These are phyloP conservation scores for Contarinia nasturtii DNA, from an alignment of 1,140 invertebrate species.

Conservation along the genomic window DNA sequence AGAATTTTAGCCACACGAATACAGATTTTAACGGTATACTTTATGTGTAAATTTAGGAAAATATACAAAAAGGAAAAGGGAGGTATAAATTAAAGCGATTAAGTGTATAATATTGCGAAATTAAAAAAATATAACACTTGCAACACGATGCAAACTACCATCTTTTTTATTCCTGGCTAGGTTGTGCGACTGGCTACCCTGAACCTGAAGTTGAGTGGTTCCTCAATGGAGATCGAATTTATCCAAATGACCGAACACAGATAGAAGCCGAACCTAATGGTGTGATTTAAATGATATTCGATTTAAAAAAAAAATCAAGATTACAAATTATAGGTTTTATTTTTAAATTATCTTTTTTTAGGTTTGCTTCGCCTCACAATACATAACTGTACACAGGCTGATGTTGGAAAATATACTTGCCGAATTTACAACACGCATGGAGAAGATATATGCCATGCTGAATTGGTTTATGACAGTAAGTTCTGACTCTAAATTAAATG, in stretches of 20 bases:
- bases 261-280: conserved; percentile 54
- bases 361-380: conserved; percentile 63
- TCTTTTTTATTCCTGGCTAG: no score
- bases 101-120: no score
- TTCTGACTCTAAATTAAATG: not conserved
- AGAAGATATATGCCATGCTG: conserved; percentile 60
- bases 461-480: conserved; percentile 67
- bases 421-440: conserved; percentile 69
- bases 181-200: conserved; percentile 46
- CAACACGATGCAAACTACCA: no score
- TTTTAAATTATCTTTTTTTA: no score
- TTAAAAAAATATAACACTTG: no score
- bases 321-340: no score
- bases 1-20: no score
- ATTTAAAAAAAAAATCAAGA: not conserved
- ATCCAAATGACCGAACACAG: conserved; percentile 56
- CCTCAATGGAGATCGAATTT: conserved; percentile 57
- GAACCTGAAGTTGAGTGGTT: conserved; percentile 75
- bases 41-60: no score
- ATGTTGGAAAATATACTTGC: conserved; percentile 66
- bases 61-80: no score
- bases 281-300: not conserved
- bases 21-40: no score
- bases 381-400: conserved; percentile 47
- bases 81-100: no score